A percentile compares a stretch with the other conserved stretches of the same genome.
These are phyloP conservation scores for Falcaria lacertinaria DNA, from an alignment of 2,888 invertebrate species.

Conservation along the genomic window DNA sequence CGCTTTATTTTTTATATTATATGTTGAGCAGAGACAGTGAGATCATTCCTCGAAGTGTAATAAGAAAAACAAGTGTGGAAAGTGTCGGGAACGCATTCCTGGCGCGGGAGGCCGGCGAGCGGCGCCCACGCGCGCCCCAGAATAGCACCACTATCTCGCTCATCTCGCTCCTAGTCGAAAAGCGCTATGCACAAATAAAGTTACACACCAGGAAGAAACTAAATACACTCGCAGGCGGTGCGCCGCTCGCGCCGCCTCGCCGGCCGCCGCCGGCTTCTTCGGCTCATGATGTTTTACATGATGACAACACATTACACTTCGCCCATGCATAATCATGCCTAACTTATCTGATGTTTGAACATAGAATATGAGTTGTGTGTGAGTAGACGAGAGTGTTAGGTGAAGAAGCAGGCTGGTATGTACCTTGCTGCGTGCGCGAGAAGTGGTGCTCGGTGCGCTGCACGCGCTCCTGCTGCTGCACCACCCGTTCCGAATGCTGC, in stretches of 20 bases:
- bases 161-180: conserved; percentile 54
- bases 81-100: conserved; percentile 39
- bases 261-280: conserved; percentile 10
- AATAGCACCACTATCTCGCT: conserved; percentile 61
- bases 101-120: conserved; percentile 25
- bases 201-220: conserved; percentile 60
- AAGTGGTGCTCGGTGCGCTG: conserved; percentile 86
- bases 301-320: conserved; percentile 29
- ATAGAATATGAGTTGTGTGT: background rate
- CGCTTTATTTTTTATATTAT: conserved; percentile 30
- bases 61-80: conserved; percentile 41
- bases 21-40: conserved; percentile 30
- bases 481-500: conserved; percentile 62
- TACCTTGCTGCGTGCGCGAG: conserved; percentile 88
- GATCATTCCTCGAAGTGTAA: conserved; percentile 35
- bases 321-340: conserved; percentile 26
- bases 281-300: conserved; percentile 31
- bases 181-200: conserved; percentile 75
- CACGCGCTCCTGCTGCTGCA: conserved; percentile 73
- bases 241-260: conserved; percentile 22
- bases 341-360: background rate
- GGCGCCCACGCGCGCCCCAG: conserved; percentile 61
- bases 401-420: conserved; percentile 37
- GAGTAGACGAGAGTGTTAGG: background rate
- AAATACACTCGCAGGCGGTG: conserved; percentile 33